Conservation (phyloP, 1,140 invertebrate species). For the Drosophila pachea region DNA sequence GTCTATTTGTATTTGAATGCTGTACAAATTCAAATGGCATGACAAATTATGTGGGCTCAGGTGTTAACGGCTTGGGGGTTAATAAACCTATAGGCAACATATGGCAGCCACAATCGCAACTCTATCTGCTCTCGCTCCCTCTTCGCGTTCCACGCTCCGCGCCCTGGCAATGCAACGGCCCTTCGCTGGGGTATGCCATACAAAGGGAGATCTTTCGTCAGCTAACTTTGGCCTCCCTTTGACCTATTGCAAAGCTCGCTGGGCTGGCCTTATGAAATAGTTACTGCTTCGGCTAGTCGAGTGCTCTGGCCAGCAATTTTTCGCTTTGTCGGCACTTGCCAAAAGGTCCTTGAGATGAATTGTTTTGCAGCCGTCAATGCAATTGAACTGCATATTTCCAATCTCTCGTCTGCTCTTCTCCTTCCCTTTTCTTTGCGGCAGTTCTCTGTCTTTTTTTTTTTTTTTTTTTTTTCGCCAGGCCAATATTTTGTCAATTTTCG, state of each 20-base stretch:
- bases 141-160: too few species aligned
- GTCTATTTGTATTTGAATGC: slow-evolving; percentile 48
- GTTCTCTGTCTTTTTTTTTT: background rate
- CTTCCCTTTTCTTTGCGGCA: slow-evolving; percentile 11
- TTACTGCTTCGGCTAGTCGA: background rate
- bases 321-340: slow-evolving; percentile 68
- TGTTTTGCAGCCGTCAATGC: slow-evolving; percentile 56
- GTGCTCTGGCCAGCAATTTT: slow-evolving; percentile 8
- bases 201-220: too few species aligned
- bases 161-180: background rate
- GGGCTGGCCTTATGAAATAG: slow-evolving; percentile 7
- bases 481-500: slow-evolving; percentile 77
- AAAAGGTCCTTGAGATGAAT: slow-evolving; percentile 69
- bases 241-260: background rate
- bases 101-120: slow-evolving; percentile 28
- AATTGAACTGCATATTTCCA: slow-evolving; percentile 73
- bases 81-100: slow-evolving; percentile 63
- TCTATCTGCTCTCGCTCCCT: slow-evolving; percentile 1
- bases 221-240: too few species aligned
- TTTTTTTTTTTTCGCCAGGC: slow-evolving; percentile 20
- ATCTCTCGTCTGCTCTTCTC: slow-evolving; percentile 21
- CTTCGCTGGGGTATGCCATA: too few species aligned
- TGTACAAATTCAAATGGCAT: slow-evolving; percentile 74
- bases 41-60: slow-evolving; percentile 77
- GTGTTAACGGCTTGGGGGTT: slow-evolving; percentile 70